Conservation (phyloP, 2,888 invertebrate species). For the Sclerodermus sp. region DNA sequence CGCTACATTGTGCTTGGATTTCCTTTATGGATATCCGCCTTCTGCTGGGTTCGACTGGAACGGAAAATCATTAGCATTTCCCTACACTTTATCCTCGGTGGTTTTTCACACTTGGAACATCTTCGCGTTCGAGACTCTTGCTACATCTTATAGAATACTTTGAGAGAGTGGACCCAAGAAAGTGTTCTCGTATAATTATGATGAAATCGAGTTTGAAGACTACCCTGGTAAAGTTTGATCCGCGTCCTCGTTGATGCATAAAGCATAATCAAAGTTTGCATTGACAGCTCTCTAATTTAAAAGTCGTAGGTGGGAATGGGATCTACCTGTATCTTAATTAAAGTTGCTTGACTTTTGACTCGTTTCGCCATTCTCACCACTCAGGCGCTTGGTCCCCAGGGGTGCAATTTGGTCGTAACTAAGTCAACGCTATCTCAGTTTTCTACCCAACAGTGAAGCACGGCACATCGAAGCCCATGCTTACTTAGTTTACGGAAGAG, state of each 20-base stretch:
- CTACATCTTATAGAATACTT: too few species aligned
- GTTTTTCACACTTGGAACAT: neutral
- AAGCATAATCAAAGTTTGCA: too few species aligned
- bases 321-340: conserved; percentile 47
- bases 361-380: conserved; percentile 33
- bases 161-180: too few species aligned
- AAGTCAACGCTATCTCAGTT: too few species aligned
- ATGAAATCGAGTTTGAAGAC: too few species aligned
- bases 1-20: conserved; percentile 29
- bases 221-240: too few species aligned
- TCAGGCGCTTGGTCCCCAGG: conserved; percentile 38
- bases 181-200: too few species aligned
- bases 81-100: neutral
- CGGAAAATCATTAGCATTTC: conserved; percentile 12
- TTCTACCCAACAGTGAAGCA: neutral
- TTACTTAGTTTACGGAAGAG: conserved; percentile 7
- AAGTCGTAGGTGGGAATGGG: neutral
- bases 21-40: conserved; percentile 17
- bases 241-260: too few species aligned
- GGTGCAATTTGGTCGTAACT: conserved; percentile 41
- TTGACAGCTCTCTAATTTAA: neutral
- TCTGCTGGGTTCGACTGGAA: conserved; percentile 16
- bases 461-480: conserved; percentile 8
- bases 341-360: conserved; percentile 44
- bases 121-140: too few species aligned